Conservation (phyloP, 1,140 invertebrate species). For the Hyles euphorbiae region DNA sequence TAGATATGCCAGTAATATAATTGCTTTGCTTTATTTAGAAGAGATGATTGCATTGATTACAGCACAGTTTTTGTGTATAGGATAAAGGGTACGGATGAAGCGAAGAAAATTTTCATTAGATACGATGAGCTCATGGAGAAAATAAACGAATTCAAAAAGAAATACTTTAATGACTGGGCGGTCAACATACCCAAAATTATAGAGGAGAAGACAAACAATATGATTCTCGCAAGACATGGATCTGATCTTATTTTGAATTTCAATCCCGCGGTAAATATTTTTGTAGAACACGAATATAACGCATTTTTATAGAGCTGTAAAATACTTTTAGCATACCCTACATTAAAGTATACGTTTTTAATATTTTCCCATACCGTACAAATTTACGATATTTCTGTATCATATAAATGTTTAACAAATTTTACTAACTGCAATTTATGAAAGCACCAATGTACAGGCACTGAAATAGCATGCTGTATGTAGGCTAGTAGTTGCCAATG, state of each 20-base stretch:
- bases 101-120: conserved; percentile 70
- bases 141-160: conserved; percentile 80
- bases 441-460: too few species aligned
- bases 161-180: conserved; percentile 83
- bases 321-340: too few species aligned
- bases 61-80: conserved; percentile 45
- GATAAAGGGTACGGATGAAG: conserved; percentile 76
- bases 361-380: too few species aligned
- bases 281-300: too few species aligned
- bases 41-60: not conserved
- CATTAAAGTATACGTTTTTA: too few species aligned
- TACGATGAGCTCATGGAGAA: conserved; percentile 79
- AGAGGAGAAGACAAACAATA: conserved; percentile 79
- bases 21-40: too few species aligned
- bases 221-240: conserved; percentile 79
- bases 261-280: conserved; percentile 76
- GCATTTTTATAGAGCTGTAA: too few species aligned
- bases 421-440: too few species aligned
- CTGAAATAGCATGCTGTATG: too few species aligned
- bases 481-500: too few species aligned
- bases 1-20: conserved; percentile 5
- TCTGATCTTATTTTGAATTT: conserved; percentile 84
- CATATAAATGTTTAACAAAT: too few species aligned
- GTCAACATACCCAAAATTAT: conserved; percentile 78
- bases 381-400: too few species aligned